Conservation (phyloP, 2,888 invertebrate species). For the Silvanus unidentatus region DNA sequence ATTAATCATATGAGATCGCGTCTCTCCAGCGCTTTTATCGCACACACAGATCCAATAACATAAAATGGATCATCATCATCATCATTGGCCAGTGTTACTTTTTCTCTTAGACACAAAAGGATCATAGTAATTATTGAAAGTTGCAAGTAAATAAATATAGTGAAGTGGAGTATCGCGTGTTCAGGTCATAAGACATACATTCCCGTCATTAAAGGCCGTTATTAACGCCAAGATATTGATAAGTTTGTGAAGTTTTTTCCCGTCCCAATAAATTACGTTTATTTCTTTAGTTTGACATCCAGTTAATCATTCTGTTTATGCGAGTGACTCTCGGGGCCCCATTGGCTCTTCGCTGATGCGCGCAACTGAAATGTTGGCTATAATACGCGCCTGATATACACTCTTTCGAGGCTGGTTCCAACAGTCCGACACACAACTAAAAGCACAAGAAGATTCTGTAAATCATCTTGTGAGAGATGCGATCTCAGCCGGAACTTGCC, state of each 20-base stretch:
- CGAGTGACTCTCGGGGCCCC: constrained; percentile 35
- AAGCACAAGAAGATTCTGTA: constrained; percentile 35
- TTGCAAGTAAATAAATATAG: too few relatives aligned
- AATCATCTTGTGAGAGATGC: constrained; percentile 37
- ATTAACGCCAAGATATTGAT: constrained; percentile 47
- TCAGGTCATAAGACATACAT: constrained; percentile 34
- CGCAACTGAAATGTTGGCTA: too few relatives aligned
- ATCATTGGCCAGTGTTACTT: too few relatives aligned
- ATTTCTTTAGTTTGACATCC: constrained; percentile 47
- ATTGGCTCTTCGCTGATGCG: constrained; percentile 11
- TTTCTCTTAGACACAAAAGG: too few relatives aligned
- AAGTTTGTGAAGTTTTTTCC: constrained; percentile 46
- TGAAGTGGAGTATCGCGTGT: constrained; percentile 12
- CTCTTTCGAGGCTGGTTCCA: too few relatives aligned
- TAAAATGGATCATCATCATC: too few relatives aligned
- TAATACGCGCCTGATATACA: too few relatives aligned
- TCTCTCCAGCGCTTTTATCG: too few relatives aligned
- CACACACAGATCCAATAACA: too few relatives aligned
- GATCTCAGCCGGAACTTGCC: constrained; percentile 41
- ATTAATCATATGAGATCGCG: too few relatives aligned
- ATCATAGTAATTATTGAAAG: too few relatives aligned
- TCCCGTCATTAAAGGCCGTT: constrained; percentile 46
- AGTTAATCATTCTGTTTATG: constrained; percentile 47
- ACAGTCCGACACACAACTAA: too few relatives aligned
- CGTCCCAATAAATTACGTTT: constrained; percentile 46